phyloP scores from a whole-genome alignment of 2,888 invertebrate genomes.

The Hanleya hanleyi region DNA sequence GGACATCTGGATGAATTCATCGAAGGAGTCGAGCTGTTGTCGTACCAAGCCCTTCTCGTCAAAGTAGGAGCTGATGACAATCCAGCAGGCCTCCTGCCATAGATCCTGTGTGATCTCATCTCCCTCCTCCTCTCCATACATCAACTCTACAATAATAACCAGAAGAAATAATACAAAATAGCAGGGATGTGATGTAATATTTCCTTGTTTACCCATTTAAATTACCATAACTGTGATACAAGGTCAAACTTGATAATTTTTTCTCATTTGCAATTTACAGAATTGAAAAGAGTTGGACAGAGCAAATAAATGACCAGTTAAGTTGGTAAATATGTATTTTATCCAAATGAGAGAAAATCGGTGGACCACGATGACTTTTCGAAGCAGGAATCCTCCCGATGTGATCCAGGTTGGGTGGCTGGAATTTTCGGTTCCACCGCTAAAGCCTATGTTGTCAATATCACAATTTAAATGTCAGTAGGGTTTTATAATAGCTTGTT shows the following conservation, averaged over 20 bases:
- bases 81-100: constrained; percentile 99
- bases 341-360: no score
- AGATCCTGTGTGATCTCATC: constrained; percentile 98
- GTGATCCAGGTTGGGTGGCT: no score
- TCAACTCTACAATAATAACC: constrained; percentile 45
- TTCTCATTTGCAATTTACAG: no score
- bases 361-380: no score
- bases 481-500: no score
- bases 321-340: no score
- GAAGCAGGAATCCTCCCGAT: no score
- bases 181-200: not conserved
- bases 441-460: no score
- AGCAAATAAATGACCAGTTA: no score
- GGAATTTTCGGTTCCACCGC: no score
- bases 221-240: not conserved
- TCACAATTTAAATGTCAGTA: no score
- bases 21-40: constrained; percentile 99
- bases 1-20: constrained; percentile 99
- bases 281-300: no score
- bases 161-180: not conserved
- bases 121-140: constrained; percentile 67
- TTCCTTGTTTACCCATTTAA: not conserved
- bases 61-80: constrained; percentile 99
- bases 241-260: not conserved
- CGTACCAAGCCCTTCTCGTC: constrained; percentile 99